Conservation (phyloP, 2,888 invertebrate genomes). For the Leptopilina drosophilae region DNA sequence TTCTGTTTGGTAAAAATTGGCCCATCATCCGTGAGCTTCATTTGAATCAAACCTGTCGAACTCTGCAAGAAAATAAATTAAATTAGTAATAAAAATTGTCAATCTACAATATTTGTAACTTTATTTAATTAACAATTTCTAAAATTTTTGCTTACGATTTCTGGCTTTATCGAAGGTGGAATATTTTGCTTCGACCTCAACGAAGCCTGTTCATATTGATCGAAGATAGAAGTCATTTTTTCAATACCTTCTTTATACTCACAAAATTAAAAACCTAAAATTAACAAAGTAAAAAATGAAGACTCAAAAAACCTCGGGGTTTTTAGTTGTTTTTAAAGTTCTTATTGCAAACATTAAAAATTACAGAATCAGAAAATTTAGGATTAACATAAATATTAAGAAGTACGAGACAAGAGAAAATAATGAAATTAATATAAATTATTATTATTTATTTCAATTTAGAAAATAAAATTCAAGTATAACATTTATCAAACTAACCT, state of each 20-base stretch:
- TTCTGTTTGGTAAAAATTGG: conserved; percentile 93
- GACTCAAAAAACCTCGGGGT: not conserved
- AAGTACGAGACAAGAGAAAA: too few species aligned
- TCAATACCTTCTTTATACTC: not conserved
- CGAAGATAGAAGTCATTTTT: conserved; percentile 88
- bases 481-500: conserved; percentile 19
- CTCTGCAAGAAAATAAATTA: conserved; percentile 67
- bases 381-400: too few species aligned
- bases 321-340: not conserved
- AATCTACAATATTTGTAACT: too few species aligned
- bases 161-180: conserved; percentile 75
- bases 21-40: conserved; percentile 84
- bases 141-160: conserved; percentile 75
- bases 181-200: conserved; percentile 78
- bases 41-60: conserved; percentile 79
- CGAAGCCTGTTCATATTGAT: conserved; percentile 90
- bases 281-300: not conserved
- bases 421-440: too few species aligned
- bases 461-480: too few species aligned
- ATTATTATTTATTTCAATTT: too few species aligned
- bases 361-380: not conserved
- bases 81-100: not conserved
- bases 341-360: not conserved
- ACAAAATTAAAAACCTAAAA: not conserved
- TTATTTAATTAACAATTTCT: not conserved